phyloP scores from a whole-genome alignment of 2,797 vertebrate species.

The Adrianichthys oophorus region DNA sequence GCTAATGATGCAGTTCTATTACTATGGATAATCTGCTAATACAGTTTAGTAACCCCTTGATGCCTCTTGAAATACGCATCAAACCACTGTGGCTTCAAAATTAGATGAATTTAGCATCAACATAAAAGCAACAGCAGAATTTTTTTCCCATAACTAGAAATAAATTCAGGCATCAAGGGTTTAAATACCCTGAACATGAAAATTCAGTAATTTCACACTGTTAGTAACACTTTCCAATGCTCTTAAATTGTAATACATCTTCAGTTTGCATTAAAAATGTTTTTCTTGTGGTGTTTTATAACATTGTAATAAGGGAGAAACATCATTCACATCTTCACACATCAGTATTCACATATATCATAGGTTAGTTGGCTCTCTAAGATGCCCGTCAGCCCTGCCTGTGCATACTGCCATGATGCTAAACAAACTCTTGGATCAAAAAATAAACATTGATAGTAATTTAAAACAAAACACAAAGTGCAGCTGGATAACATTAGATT shows the following conservation, averaged over 20 bases:
- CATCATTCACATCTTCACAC: slow-evolving; percentile 4
- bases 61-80: too few relatives aligned
- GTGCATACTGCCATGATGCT: slow-evolving; percentile 2
- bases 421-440: slow-evolving; percentile 19
- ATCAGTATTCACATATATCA: slow-evolving; percentile 21
- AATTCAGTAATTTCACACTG: slow-evolving; percentile 34
- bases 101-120: too few relatives aligned
- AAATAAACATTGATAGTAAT: slow-evolving; percentile 8
- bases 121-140: too few relatives aligned
- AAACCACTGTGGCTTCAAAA: too few relatives aligned
- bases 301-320: slow-evolving; percentile 10
- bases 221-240: slow-evolving; percentile 18
- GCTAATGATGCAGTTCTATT: too few relatives aligned
- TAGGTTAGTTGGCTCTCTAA: slow-evolving; percentile 1
- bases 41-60: too few relatives aligned
- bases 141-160: too few relatives aligned
- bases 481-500: slow-evolving; percentile 58
- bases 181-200: slow-evolving; percentile 9
- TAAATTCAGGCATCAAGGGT: too few relatives aligned
- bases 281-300: slow-evolving; percentile 36
- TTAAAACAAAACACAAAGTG: slow-evolving; percentile 52
- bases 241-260: slow-evolving; percentile 8
- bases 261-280: slow-evolving; percentile 48
- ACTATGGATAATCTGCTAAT: too few relatives aligned
- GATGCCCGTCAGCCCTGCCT: neutral